Conservation (phyloP, 1,140 invertebrate species). For the Coptotermes formosanus region DNA sequence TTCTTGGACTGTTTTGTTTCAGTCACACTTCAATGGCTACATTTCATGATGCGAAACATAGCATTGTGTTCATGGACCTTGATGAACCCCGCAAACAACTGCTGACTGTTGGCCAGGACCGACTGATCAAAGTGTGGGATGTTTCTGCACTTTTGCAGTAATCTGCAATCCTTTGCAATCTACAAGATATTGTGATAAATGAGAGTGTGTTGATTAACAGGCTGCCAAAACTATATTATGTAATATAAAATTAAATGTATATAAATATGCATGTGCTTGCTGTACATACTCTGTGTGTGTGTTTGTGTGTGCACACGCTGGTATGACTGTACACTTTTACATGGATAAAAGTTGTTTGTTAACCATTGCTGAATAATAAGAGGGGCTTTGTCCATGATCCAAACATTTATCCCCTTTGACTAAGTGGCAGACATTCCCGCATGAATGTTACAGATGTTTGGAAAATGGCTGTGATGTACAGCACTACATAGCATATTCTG, state of each 20-base stretch:
- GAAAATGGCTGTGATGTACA: neutral
- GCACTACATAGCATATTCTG: neutral
- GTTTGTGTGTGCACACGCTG: neutral
- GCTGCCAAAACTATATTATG: constrained; percentile 1
- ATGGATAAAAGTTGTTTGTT: neutral
- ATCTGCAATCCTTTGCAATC: neutral
- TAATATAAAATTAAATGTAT: constrained; percentile 16
- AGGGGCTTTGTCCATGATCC: neutral
- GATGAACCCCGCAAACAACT: constrained; percentile 83
- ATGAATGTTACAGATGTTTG: neutral
- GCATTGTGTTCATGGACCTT: constrained; percentile 81
- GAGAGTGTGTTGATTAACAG: constrained; percentile 4
- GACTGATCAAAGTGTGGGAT: constrained; percentile 89
- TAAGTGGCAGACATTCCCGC: neutral
- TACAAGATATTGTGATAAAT: neutral
- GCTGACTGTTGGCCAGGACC: constrained; percentile 90
- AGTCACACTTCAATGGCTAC: constrained; percentile 88
- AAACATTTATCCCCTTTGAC: neutral
- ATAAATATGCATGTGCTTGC: neutral
- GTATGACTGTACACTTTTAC: neutral
- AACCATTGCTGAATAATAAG: neutral
- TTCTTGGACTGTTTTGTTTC: constrained; percentile 41
- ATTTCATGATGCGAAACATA: constrained; percentile 94
- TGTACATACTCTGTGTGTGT: constrained; percentile 2
- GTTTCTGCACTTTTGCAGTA: constrained; percentile 59